phyloP scores from a whole-genome alignment of 2,113 vertebrate species.

The Ceyx melanurus region DNA sequence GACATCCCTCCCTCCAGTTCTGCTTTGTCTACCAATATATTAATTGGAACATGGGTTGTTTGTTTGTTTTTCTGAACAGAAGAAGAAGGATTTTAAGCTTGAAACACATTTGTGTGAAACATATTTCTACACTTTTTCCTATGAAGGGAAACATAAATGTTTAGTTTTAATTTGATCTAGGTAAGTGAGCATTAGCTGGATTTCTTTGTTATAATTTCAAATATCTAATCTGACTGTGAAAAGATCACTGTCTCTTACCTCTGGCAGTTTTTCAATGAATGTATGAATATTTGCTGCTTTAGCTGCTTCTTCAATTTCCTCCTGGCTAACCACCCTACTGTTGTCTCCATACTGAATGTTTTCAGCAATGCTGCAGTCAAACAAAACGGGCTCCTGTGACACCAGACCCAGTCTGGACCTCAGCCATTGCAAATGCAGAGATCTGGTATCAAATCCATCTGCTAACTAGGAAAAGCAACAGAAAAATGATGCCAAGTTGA shows the following conservation, averaged over 20 bases:
- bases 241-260: conserved; percentile 41
- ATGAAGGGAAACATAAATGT: not conserved
- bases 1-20: not conserved
- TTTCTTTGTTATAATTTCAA: not conserved
- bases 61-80: not conserved
- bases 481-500: not conserved
- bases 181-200: not conserved
- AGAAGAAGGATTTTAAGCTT: not conserved
- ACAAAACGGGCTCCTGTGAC: conserved; percentile 73
- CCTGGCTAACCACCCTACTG: conserved; percentile 51
- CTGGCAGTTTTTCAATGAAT: conserved; percentile 69
- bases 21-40: not conserved
- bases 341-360: conserved; percentile 71
- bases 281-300: conserved; percentile 70
- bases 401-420: conserved; percentile 66
- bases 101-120: not conserved
- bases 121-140: not conserved
- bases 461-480: conserved; percentile 64
- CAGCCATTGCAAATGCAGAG: conserved; percentile 58
- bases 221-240: not conserved
- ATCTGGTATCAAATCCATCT: conserved; percentile 67
- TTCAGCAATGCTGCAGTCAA: conserved; percentile 71
- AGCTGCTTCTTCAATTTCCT: conserved; percentile 66
- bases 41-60: not conserved
- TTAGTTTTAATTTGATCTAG: not conserved